A percentile compares a stretch with the other conserved stretches of the same genome.
phyloP scores from a whole-genome alignment of 2,113 vertebrate genomes.

The Eleginops maclovinus region DNA sequence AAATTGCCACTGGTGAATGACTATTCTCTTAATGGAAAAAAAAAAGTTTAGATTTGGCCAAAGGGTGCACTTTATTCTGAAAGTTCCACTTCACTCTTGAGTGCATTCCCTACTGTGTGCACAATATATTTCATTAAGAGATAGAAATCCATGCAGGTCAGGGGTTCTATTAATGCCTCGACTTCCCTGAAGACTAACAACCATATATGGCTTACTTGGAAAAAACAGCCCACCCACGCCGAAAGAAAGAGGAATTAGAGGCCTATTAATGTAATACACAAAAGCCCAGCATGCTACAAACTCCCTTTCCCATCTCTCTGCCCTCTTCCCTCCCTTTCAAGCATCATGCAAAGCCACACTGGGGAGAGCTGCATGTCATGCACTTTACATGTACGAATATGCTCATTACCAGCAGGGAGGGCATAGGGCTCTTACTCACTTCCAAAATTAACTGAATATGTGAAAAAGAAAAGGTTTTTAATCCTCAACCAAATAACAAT shows the following conservation, averaged over 20 bases:
- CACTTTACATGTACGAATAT: neutral
- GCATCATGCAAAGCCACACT: neutral
- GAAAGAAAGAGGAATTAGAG: constrained; percentile 69
- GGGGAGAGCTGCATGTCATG: neutral
- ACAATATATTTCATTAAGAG: constrained; percentile 75
- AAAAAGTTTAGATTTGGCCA: constrained; percentile 56
- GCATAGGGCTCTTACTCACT: neutral
- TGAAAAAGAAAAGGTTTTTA: too few species aligned
- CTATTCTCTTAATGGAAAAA: constrained; percentile 50
- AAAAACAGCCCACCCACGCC: constrained; percentile 73
- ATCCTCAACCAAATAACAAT: too few species aligned
- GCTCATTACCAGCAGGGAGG: neutral
- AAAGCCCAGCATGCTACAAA: constrained; percentile 61
- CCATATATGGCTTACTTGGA: constrained; percentile 70
- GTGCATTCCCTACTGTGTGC: constrained; percentile 73
- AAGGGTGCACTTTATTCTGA: constrained; percentile 66
- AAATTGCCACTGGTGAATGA: constrained; percentile 65
- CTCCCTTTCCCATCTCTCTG: constrained; percentile 25
- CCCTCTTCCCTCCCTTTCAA: constrained; percentile 27
- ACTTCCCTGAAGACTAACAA: constrained; percentile 77
- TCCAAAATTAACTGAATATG: neutral
- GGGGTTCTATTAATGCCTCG: constrained; percentile 70
- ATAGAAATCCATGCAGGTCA: constrained; percentile 77
- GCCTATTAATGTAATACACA: constrained; percentile 66
- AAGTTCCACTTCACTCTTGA: constrained; percentile 68